A percentile compares a stretch with the other conserved stretches of the same genome.
Conservation (phyloP, 2,888 invertebrate species). For the Drosophila infuscata region DNA sequence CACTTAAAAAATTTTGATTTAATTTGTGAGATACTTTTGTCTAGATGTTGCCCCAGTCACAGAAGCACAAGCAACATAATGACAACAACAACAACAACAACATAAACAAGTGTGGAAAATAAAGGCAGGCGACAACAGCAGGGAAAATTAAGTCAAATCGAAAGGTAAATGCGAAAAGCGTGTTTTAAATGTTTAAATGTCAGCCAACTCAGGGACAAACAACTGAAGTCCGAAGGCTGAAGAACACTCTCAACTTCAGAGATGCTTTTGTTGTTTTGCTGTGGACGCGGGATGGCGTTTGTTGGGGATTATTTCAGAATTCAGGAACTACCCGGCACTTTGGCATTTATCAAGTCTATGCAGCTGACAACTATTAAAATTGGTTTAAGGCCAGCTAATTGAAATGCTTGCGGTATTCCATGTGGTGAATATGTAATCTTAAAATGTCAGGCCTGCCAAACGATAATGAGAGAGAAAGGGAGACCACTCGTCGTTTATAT, state of each 20-base stretch:
- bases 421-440: constrained; percentile 44
- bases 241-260: constrained; percentile 9
- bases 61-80: constrained; percentile 16
- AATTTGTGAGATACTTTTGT: constrained; percentile 59
- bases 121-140: constrained; percentile 24
- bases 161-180: constrained; percentile 78
- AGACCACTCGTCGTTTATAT: not conserved
- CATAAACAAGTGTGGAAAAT: constrained; percentile 1
- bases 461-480: not conserved
- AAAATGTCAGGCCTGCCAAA: constrained; percentile 39
- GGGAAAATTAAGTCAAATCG: constrained; percentile 66
- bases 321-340: constrained; percentile 57
- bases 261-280: not conserved
- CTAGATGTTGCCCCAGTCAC: constrained; percentile 63
- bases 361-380: constrained; percentile 70
- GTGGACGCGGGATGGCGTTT: too few species aligned
- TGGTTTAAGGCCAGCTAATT: constrained; percentile 65
- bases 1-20: constrained; percentile 65
- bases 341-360: constrained; percentile 75
- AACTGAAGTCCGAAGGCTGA: constrained; percentile 28
- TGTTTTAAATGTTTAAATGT: constrained; percentile 74
- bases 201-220: constrained; percentile 40
- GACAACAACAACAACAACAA: not conserved
- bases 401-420: constrained; percentile 60
- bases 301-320: not conserved